Percentiles rank a stretch among this genome's conserved stretches.
phyloP scores from a whole-genome alignment of 2,113 vertebrate genomes.

The Cervus canadensis region DNA sequence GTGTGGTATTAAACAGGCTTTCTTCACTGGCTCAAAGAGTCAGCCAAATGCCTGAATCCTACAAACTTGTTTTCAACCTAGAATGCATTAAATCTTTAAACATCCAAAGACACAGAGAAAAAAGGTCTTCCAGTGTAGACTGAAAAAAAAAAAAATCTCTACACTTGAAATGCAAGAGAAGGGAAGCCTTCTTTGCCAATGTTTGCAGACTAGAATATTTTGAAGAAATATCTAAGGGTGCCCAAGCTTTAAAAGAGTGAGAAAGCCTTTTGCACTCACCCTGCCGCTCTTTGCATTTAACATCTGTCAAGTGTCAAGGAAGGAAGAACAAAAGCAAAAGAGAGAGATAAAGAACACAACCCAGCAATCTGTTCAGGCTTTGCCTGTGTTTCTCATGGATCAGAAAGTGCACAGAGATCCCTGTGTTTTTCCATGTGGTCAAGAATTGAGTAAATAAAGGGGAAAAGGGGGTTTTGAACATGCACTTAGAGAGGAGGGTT shows the following conservation, averaged over 20 bases:
- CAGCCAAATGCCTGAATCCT: background rate
- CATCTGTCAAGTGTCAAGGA: slow-evolving; percentile 21
- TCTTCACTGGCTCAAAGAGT: background rate
- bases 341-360: background rate
- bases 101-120: background rate
- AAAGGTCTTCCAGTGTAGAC: background rate
- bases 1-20: background rate
- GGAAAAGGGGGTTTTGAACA: background rate
- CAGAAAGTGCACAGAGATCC: background rate
- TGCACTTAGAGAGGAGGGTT: background rate
- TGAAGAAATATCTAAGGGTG: background rate
- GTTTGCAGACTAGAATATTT: background rate
- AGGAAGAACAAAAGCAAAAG: slow-evolving; percentile 4
- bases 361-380: background rate
- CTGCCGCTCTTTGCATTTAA: background rate
- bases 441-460: background rate
- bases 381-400: background rate
- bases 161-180: background rate
- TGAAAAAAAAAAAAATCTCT: background rate
- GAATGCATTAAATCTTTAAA: background rate
- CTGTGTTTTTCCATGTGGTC: background rate
- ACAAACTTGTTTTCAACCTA: background rate
- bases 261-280: background rate
- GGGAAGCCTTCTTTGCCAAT: background rate
- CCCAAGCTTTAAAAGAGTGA: background rate